These are phyloP conservation scores for Nephila pilipes DNA, from an alignment of 1,140 invertebrate species.

Conservation along the genomic window DNA sequence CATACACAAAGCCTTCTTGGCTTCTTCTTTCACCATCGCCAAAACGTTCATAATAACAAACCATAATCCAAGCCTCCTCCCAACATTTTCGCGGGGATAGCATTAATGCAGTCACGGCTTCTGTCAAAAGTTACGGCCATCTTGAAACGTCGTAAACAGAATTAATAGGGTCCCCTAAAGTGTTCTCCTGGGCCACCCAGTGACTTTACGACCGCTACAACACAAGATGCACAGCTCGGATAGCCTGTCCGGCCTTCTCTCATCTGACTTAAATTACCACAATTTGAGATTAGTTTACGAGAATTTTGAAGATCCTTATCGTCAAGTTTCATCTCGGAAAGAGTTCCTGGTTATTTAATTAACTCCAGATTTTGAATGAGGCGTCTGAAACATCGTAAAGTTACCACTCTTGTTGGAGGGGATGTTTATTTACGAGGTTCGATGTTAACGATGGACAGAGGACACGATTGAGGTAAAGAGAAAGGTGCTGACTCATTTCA, in stretches of 20 bases:
- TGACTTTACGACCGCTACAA: slow-evolving; percentile 50
- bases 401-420: slow-evolving; percentile 6
- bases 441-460: neutral
- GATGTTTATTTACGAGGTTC: neutral
- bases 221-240: neutral
- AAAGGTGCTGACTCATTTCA: neutral
- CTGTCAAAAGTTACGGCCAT: slow-evolving; percentile 43
- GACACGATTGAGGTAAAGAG: neutral
- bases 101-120: slow-evolving; percentile 7
- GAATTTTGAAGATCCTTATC: slow-evolving; percentile 66
- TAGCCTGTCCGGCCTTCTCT: neutral
- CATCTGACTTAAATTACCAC: slow-evolving; percentile 44
- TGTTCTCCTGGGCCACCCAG: slow-evolving; percentile 35
- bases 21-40: neutral
- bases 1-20: neutral
- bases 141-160: slow-evolving; percentile 58
- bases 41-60: neutral
- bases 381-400: slow-evolving; percentile 32
- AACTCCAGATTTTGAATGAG: slow-evolving; percentile 49
- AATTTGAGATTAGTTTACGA: slow-evolving; percentile 69
- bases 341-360: slow-evolving; percentile 63
- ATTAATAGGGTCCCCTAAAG: slow-evolving; percentile 50
- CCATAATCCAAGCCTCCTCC: neutral
- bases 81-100: neutral
- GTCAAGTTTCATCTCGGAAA: slow-evolving; percentile 41